phyloP scores from a whole-genome alignment of 2,888 invertebrate genomes.

The Scaeva pyrastri region DNA sequence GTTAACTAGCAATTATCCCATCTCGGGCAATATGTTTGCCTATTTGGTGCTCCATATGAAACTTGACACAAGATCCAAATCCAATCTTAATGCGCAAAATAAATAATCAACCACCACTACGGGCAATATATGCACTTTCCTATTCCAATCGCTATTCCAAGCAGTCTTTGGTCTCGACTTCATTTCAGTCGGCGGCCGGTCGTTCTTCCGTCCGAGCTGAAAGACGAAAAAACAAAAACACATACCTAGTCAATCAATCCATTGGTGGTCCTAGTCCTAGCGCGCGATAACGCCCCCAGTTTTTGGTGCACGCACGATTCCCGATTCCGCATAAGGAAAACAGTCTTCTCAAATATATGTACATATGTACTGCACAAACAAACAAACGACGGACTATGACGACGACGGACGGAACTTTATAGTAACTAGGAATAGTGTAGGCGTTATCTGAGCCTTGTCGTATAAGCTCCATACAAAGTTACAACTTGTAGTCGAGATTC shows the following conservation, averaged over 20 bases:
- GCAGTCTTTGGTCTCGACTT: not conserved
- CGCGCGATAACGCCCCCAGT: slow-evolving; percentile 70
- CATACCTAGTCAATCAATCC: slow-evolving; percentile 65
- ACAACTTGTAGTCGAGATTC: slow-evolving; percentile 60
- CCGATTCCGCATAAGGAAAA: slow-evolving; percentile 56
- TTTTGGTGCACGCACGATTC: slow-evolving; percentile 66
- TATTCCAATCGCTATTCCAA: not conserved
- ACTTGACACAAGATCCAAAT: slow-evolving; percentile 45
- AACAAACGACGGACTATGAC: not conserved
- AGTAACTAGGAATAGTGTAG: slow-evolving; percentile 40
- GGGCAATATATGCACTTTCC: not conserved
- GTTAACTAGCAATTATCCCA: slow-evolving; percentile 33
- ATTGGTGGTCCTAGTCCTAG: slow-evolving; percentile 67
- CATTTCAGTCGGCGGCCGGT: not conserved
- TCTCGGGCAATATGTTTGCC: slow-evolving; percentile 30
- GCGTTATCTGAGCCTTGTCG: slow-evolving; percentile 56
- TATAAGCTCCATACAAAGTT: slow-evolving; percentile 34
- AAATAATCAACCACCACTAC: slow-evolving; percentile 52
- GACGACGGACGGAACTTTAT: not conserved
- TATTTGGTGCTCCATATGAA: not conserved
- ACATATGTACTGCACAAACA: no score
- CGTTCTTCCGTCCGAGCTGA: slow-evolving; percentile 10
- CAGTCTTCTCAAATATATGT: slow-evolving; percentile 36
- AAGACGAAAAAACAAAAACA: slow-evolving; percentile 3
- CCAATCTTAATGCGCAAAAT: slow-evolving; percentile 42